Evolutionary conservation across 2,113 vertebrate species (phyloP), one percentile per base, ranked within the genome.

Genomic region (Saiga tatarica): DNA sequence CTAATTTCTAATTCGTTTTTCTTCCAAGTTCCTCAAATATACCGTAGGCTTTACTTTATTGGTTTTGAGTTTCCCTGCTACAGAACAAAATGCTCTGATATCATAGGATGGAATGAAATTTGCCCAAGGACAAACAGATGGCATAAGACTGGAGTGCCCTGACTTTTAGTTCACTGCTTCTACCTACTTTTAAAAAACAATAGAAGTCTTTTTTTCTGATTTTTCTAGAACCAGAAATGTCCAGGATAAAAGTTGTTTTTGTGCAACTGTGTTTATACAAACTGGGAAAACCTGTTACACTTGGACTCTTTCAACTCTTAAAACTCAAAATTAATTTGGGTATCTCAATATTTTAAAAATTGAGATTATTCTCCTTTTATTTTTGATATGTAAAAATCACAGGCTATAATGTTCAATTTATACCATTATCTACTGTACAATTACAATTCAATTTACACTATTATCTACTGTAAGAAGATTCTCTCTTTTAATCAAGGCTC

Each of bases 1-100:
- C n/a, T 96, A 92, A 97, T 95, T 96, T 92, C 45, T 94, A 88
- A 88, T 97, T 91, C 25, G 90, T 78, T 92, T 96, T 95, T 89
- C 81, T 76, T 84, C 79, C 36, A 17, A 89, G 42, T 95, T 96
- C 6, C 23, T 96, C 76, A 96, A 96, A 97, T 92, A 96, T 76
- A 93, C 11, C 33, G n/a, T 57, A 95, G 42, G 39, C 62, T 93
- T 95, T 92, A 91, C n/a, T 85, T 95, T 94, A 89, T 91, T 97
- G 64, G 11, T 45, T 95, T 97, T 76, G 59, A 11, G 62, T 85
- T 97, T 93, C 79, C n/a, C 91, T 33, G 16, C 67, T 97, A 94
- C 8, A 96, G 57, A 88, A 91, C 47, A 71, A 89, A 98, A 26
- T 96, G 28, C 33, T 96, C 93, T 10, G 4, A 36, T 17, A 86